phyloP scores from a whole-genome alignment of 2,888 invertebrate species.

The Drosophila engyochracea region DNA sequence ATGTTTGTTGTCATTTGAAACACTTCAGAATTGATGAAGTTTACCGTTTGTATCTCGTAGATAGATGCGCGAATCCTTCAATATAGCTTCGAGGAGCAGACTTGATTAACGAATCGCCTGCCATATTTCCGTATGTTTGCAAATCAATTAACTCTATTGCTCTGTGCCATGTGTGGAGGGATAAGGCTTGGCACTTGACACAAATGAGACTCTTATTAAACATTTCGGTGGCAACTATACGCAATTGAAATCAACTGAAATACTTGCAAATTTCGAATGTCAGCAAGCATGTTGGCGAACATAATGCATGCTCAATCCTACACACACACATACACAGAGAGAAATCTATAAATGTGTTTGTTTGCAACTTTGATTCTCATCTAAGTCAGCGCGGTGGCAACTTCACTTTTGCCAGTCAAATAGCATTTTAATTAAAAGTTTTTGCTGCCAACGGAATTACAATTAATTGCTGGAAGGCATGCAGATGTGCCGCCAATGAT shows the following conservation, averaged over 20 bases:
- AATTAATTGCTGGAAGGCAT: constrained; percentile 32
- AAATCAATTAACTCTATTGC: constrained; percentile 33
- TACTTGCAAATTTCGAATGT: constrained; percentile 22
- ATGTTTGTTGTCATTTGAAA: constrained; percentile 14
- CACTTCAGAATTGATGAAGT: constrained; percentile 40
- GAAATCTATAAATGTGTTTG: background rate
- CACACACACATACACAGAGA: background rate
- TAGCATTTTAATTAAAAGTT: constrained; percentile 63
- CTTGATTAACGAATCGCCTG: constrained; percentile 31
- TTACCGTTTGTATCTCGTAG: constrained; percentile 18
- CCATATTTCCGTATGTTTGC: constrained; percentile 30
- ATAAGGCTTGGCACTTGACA: constrained; percentile 36
- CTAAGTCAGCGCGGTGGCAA: background rate
- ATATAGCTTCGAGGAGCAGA: background rate
- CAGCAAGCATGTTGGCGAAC: constrained; percentile 4
- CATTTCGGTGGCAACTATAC: constrained; percentile 32
- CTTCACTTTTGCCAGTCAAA: constrained; percentile 34
- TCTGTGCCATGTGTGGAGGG: background rate
- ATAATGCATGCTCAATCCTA: background rate
- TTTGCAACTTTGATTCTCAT: constrained; percentile 1
- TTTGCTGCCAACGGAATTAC: constrained; percentile 29
- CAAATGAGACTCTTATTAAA: constrained; percentile 51
- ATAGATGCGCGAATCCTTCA: constrained; percentile 2
- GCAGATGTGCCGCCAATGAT: constrained; percentile 35
- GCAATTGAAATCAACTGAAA: constrained; percentile 26